Conservation (phyloP, 2,888 invertebrate species). For the Rosalia funebris region DNA sequence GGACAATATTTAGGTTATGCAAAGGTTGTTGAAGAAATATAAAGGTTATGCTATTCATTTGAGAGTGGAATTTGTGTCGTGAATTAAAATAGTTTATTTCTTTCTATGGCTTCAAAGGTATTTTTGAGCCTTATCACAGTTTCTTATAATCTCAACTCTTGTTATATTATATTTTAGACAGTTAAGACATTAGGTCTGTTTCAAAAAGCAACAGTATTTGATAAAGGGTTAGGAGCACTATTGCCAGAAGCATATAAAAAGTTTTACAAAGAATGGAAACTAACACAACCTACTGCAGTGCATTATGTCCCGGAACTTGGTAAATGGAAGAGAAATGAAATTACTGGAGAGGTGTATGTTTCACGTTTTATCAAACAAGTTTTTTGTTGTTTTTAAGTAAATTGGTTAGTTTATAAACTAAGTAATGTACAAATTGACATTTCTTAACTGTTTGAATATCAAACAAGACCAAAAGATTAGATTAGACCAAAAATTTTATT, state of each 20-base stretch:
- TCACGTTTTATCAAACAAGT: slow-evolving; percentile 5
- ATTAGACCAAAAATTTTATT: no score
- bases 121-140: no score
- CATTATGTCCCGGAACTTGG: slow-evolving; percentile 80
- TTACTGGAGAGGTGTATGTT: slow-evolving; percentile 77
- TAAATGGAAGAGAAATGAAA: slow-evolving; percentile 77
- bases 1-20: no score
- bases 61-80: no score
- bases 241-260: slow-evolving; percentile 86
- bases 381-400: no score
- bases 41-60: no score
- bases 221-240: slow-evolving; percentile 73
- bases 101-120: slow-evolving; percentile 16
- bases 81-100: background rate
- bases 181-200: slow-evolving; percentile 58
- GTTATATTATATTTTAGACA: slow-evolving; percentile 50
- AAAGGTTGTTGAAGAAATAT: no score
- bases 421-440: no score
- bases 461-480: no score
- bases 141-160: no score
- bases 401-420: no score
- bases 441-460: no score
- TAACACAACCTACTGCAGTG: slow-evolving; percentile 69
- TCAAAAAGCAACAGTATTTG: slow-evolving; percentile 63
- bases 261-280: slow-evolving; percentile 87